These are phyloP conservation scores for Acanthacorydalis orientalis DNA, from an alignment of 2,888 invertebrate genomes.

Conservation along the genomic window DNA sequence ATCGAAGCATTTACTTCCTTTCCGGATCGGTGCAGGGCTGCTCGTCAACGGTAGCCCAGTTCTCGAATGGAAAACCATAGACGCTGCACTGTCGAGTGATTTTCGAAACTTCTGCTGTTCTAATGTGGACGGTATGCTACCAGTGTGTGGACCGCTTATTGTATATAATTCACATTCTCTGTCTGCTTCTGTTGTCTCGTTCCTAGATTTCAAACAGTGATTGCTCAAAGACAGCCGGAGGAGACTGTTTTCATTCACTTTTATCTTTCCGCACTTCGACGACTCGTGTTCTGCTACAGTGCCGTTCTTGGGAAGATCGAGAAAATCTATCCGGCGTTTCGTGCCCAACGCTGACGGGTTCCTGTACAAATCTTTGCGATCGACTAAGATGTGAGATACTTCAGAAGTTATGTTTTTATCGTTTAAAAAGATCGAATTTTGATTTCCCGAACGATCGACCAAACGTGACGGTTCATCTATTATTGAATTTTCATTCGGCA, in stretches of 20 bases:
- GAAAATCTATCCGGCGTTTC: conserved; percentile 3
- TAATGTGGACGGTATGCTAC: conserved; percentile 45
- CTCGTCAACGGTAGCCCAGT: conserved; percentile 73
- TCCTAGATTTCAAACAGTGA: conserved; percentile 8
- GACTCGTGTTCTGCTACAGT: not conserved
- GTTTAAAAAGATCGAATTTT: too few species aligned
- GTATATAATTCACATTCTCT: conserved; percentile 32
- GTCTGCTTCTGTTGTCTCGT: conserved; percentile 28
- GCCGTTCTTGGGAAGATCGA: not conserved
- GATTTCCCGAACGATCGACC: too few species aligned
- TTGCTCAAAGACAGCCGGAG: not conserved
- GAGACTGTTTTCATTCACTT: not conserved
- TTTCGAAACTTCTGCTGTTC: conserved; percentile 59
- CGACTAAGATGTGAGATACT: not conserved
- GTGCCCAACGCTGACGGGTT: not conserved
- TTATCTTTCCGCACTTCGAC: not conserved
- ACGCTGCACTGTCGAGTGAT: conserved; percentile 60
- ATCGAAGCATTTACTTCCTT: conserved; percentile 64
- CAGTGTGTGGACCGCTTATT: conserved; percentile 28
- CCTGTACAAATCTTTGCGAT: conserved; percentile 3
- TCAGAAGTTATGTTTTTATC: too few species aligned
- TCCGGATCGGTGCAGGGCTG: conserved; percentile 67
- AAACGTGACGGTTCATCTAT: not conserved
- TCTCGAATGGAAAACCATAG: conserved; percentile 66
- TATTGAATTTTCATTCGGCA: not conserved